phyloP scores from a whole-genome alignment of 2,797 vertebrate species.

The Xyrichtys novacula region DNA sequence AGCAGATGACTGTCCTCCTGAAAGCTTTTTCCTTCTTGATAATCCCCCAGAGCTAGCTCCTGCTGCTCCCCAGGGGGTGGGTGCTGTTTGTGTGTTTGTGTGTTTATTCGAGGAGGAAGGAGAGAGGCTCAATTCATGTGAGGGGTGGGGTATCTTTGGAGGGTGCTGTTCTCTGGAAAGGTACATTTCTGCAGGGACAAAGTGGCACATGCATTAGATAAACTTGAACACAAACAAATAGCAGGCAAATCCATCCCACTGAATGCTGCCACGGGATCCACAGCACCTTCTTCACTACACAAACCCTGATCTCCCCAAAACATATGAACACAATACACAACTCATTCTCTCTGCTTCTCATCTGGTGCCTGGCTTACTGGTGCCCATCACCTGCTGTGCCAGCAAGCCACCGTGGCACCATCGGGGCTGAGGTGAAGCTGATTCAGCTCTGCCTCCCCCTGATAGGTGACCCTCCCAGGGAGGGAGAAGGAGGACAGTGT shows the following conservation, averaged over 20 bases:
- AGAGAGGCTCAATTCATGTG: constrained; percentile 58
- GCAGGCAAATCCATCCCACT: constrained; percentile 33
- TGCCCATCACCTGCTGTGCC: constrained; percentile 56
- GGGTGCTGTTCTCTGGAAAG: constrained; percentile 54
- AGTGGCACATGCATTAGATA: constrained; percentile 51
- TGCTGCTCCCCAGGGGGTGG: constrained; percentile 82
- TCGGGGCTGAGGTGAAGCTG: constrained; percentile 60
- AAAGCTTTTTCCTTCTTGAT: constrained; percentile 75
- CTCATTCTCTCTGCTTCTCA: constrained; percentile 69
- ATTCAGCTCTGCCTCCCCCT: constrained; percentile 59
- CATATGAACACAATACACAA: constrained; percentile 31
- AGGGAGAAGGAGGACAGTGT: constrained; percentile 17
- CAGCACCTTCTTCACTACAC: constrained; percentile 45
- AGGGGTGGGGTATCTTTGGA: constrained; percentile 50
- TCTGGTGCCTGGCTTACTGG: constrained; percentile 58
- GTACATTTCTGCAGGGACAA: constrained; percentile 48
- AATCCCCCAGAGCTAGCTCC: constrained; percentile 85
- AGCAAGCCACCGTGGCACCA: constrained; percentile 62
- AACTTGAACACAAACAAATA: constrained; percentile 42
- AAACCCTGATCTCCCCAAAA: constrained; percentile 31
- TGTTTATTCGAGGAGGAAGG: constrained; percentile 71
- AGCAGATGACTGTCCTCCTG: constrained; percentile 80
- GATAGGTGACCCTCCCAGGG: constrained; percentile 53
- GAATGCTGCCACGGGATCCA: constrained; percentile 52
- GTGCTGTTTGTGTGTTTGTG: constrained; percentile 56